A percentile compares a stretch with the other conserved stretches of the same genome.
These are phyloP conservation scores for Cacatua alba DNA, from an alignment of 2,113 vertebrate species.

Conservation along the genomic window DNA sequence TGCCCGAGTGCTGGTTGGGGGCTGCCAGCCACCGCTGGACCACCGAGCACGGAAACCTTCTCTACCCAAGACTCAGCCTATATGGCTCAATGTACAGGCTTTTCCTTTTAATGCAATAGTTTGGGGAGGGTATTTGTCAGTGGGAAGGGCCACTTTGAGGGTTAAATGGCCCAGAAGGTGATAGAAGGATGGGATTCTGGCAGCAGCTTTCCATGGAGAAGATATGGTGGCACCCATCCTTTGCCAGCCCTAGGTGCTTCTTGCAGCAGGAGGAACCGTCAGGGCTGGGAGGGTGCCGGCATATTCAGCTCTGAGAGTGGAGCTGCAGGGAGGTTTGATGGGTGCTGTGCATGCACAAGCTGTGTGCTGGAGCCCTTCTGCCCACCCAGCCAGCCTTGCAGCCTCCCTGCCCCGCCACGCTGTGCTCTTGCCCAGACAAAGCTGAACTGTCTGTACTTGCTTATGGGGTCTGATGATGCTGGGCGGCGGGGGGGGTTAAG, in stretches of 20 bases:
- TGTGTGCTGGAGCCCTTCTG: not conserved
- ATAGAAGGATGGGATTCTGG: not conserved
- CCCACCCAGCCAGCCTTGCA: not conserved
- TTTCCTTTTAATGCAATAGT: slow-evolving; percentile 63
- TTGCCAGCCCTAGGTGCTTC: not conserved
- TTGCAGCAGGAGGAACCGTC: not conserved
- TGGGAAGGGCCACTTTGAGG: not conserved
- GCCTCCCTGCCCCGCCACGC: not conserved
- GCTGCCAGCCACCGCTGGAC: not conserved
- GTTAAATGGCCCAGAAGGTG: not conserved
- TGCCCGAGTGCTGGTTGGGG: not conserved
- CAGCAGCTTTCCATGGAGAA: not conserved
- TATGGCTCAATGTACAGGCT: not conserved
- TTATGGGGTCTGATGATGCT: slow-evolving; percentile 35
- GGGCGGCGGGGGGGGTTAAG: not conserved
- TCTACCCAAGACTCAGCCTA: slow-evolving; percentile 43
- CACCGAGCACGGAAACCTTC: not conserved
- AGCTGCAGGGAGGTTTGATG: not conserved
- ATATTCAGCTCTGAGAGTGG: not conserved
- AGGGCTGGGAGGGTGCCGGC: not conserved
- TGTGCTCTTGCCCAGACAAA: slow-evolving; percentile 18
- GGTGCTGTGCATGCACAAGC: not conserved
- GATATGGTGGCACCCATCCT: not conserved
- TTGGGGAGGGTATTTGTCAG: slow-evolving; percentile 34
- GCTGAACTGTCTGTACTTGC: slow-evolving; percentile 43